These are phyloP conservation scores for Halcyon malimbica DNA, from an alignment of 2,113 vertebrate species.

Conservation along the genomic window DNA sequence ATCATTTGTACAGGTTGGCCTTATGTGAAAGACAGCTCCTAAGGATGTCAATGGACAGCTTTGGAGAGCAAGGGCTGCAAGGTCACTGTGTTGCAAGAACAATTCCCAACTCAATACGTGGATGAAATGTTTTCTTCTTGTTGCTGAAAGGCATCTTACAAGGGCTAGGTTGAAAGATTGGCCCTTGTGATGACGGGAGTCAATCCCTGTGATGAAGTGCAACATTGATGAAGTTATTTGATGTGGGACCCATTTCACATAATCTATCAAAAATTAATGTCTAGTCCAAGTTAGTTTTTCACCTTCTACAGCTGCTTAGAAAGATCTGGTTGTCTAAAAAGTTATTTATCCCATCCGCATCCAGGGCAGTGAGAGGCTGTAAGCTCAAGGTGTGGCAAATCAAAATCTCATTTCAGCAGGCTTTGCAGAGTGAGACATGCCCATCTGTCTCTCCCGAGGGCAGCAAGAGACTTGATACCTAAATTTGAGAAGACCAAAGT, in stretches of 20 bases:
- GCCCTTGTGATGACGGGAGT: neutral
- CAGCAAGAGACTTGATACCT: neutral
- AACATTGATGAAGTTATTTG: neutral
- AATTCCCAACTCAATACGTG: accelerated
- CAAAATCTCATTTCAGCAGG: neutral
- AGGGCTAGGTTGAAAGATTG: neutral
- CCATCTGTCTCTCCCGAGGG: neutral
- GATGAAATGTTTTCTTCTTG: neutral
- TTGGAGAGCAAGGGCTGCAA: neutral
- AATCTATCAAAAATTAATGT: neutral
- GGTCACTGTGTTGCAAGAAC: neutral
- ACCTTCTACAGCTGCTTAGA: neutral
- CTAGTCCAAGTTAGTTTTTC: neutral
- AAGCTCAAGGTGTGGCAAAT: neutral
- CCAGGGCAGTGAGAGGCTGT: accelerated
- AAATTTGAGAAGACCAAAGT: neutral
- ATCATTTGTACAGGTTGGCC: neutral
- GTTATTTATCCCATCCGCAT: neutral
- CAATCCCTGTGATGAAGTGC: neutral
- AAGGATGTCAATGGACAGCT: neutral
- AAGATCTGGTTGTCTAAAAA: neutral
- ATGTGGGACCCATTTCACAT: neutral
- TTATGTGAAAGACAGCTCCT: neutral
- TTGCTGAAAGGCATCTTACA: neutral
- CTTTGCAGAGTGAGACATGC: neutral